Evolutionary conservation across 2,797 vertebrate genomes (phyloP), one percentile per base, ranked within the genome.

Genomic region (Malacoraja senta): DNA sequence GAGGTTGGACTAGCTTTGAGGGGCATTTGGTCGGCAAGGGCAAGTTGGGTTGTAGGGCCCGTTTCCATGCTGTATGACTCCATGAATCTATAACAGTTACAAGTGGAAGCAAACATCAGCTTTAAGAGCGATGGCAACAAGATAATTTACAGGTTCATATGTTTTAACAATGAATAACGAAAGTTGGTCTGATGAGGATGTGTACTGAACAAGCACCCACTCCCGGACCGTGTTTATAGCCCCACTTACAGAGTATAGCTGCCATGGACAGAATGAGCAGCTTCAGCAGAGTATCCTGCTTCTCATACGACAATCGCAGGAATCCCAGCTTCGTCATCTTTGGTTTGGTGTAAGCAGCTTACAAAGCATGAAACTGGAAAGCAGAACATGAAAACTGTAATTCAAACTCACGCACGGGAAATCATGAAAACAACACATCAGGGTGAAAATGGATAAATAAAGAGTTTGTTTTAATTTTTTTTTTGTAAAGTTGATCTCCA

Each of bases 191-290:
- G 17, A 65, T 32, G 7, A 32, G 61, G 26, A 65, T 68, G 8
- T 15, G 35, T 24, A 19, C 61, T 24, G 13, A 68, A 65, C 17
- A 21, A 88, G 4, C 6, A 88, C 6, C 17, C 63, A 32, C 26
- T 53, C 21, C 53, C 10, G 9, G 58, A 53, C 44, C 19, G 15
- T 26, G 17, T 63, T 74, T 68, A 35, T 35, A 79, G 12, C 9
- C 53, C 38, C 53, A 98, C 99, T 99, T 95, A 99, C 99, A 99
- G 79, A 99, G 97, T 94, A 99, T 96, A 72, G 98, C 98, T 78
- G 99, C 99, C 99, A 99, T 99, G 0, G 99, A 99, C 94, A 99
- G 96, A 95, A 99, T 99, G 95, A 99, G 98, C 94, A 99, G 98
- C 97, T 99, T 99, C 95, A 99, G 97, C 95, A 99, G 97, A 0